These are phyloP conservation scores for Trachemys scripta DNA, from an alignment of 2,113 vertebrate genomes.

Conservation along the genomic window DNA sequence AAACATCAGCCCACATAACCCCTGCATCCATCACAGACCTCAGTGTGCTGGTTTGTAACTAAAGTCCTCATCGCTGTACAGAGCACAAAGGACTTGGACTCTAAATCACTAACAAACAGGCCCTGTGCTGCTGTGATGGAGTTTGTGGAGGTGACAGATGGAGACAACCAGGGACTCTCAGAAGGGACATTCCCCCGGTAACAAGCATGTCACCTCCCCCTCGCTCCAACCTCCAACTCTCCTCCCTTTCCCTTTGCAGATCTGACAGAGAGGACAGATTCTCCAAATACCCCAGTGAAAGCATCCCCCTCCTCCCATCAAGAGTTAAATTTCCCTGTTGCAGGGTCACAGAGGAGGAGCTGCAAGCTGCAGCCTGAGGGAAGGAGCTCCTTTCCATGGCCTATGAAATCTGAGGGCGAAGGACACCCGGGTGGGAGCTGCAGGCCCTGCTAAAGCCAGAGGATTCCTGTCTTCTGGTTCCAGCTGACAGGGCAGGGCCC, in stretches of 20 bases:
- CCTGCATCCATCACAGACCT: no score
- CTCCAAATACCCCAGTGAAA: neutral
- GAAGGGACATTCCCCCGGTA: rapidly evolving
- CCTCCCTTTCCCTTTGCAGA: neutral
- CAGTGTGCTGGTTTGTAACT: no score
- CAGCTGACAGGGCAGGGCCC: neutral
- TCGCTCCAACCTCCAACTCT: neutral
- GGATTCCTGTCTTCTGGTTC: no score
- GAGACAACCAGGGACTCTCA: neutral
- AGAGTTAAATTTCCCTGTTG: neutral
- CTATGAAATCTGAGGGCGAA: no score
- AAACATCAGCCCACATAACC: no score
- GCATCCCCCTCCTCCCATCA: rapidly evolving
- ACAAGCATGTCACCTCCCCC: neutral
- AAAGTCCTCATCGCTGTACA: no score
- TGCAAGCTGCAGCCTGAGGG: neutral
- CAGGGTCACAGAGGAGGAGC: no score
- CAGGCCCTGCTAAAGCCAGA: neutral
- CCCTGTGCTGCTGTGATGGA: no score
- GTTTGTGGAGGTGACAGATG: no score
- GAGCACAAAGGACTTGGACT: no score
- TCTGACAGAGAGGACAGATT: neutral
- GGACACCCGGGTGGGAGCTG: neutral
- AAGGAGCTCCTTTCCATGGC: neutral
- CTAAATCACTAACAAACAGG: no score